These are phyloP conservation scores for Halictus rubicundus DNA, from an alignment of 1,140 invertebrate species.

Conservation along the genomic window DNA sequence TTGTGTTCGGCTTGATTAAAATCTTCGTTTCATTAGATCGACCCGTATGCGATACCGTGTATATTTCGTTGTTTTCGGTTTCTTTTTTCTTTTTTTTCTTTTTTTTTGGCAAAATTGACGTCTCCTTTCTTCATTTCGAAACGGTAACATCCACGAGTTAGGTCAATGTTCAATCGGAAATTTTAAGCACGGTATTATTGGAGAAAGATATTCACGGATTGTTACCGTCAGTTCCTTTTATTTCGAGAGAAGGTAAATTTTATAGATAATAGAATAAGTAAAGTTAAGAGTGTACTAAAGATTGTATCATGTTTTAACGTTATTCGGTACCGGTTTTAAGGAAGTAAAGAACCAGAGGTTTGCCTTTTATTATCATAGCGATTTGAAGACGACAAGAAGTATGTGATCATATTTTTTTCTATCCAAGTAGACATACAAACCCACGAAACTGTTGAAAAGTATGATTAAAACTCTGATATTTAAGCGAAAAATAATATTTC, in stretches of 20 bases:
- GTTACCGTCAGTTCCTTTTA: neutral
- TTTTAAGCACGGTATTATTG: neutral
- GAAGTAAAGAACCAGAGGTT: neutral
- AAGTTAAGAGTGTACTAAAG: neutral
- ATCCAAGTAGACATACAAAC: too few species aligned
- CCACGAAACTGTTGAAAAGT: too few species aligned
- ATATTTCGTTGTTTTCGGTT: neutral
- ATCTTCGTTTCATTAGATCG: conserved; percentile 23
- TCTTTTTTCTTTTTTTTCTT: neutral
- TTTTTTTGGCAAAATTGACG: neutral
- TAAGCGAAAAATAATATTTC: too few species aligned
- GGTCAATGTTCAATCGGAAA: neutral
- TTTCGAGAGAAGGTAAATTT: neutral
- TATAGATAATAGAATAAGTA: neutral
- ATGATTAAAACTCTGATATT: too few species aligned
- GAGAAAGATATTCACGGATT: neutral
- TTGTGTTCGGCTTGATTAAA: conserved; percentile 12
- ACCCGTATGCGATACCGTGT: neutral
- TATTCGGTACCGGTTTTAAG: neutral
- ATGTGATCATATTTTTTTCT: too few species aligned
- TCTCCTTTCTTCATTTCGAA: neutral
- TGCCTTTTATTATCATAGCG: too few species aligned
- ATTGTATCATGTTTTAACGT: neutral
- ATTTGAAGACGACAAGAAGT: too few species aligned
- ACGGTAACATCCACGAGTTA: neutral